phyloP scores from a whole-genome alignment of 2,113 vertebrate genomes.

The Hemiprocne comata region DNA sequence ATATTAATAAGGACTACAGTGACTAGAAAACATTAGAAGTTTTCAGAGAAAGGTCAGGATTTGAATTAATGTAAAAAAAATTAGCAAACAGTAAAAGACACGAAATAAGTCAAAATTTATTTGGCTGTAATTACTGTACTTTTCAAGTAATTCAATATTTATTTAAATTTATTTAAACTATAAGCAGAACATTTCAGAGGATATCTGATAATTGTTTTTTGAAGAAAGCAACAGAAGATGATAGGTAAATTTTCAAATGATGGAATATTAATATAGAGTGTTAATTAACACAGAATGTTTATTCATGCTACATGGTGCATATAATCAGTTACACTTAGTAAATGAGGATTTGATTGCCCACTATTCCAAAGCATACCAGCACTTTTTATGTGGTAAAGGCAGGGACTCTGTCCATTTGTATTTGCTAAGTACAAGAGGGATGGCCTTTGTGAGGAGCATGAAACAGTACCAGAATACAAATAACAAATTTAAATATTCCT shows the following conservation, averaged over 20 bases:
- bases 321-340: not conserved
- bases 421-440: not conserved
- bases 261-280: not conserved
- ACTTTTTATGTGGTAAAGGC: not conserved
- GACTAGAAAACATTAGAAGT: not conserved
- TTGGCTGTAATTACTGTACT: not conserved
- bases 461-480: not conserved
- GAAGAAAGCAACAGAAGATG: not conserved
- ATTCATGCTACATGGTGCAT: not conserved
- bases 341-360: slow-evolving; percentile 5
- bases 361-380: not conserved
- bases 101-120: not conserved
- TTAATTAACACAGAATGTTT: slow-evolving; percentile 7
- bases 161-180: not conserved
- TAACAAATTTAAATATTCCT: not conserved
- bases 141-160: not conserved
- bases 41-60: not conserved
- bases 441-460: not conserved
- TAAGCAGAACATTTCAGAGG: not conserved
- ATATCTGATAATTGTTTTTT: not conserved
- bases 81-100: not conserved
- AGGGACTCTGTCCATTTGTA: not conserved
- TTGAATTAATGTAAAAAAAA: not conserved
- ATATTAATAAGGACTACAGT: not conserved
- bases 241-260: not conserved